phyloP scores from a whole-genome alignment of 2,113 vertebrate species.

The Poeciliopsis occidentalis region DNA sequence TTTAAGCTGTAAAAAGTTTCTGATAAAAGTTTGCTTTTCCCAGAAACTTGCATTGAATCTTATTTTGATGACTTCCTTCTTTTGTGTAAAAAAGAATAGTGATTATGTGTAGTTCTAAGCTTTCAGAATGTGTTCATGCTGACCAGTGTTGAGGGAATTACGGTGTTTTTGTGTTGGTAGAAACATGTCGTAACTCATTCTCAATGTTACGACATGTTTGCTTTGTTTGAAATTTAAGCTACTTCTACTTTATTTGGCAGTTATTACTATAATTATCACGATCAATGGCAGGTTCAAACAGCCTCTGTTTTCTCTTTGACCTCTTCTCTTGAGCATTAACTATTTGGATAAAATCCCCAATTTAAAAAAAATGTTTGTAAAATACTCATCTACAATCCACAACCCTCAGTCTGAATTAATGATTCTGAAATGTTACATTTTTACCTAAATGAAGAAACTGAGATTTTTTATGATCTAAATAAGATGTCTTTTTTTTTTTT shows the following conservation, averaged over 20 bases:
- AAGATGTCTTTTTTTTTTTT: slow-evolving; percentile 48
- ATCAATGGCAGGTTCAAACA: neutral
- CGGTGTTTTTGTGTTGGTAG: neutral
- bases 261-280: neutral
- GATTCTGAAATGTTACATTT: too few species aligned
- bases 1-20: too few species aligned
- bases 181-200: neutral
- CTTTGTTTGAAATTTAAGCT: neutral
- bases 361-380: too few species aligned
- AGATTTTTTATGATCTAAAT: neutral
- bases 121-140: neutral
- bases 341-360: too few species aligned
- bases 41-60: neutral
- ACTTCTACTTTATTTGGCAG: neutral
- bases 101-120: neutral
- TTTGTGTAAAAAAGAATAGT: neutral
- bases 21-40: neutral
- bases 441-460: neutral
- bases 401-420: too few species aligned
- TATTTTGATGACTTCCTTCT: neutral
- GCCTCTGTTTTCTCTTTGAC: neutral
- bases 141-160: neutral
- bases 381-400: too few species aligned
- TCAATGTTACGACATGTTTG: neutral
- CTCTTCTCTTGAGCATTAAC: neutral